These are phyloP conservation scores for Sapajus apella DNA, from an alignment of 2,113 vertebrate species.

Conservation along the genomic window DNA sequence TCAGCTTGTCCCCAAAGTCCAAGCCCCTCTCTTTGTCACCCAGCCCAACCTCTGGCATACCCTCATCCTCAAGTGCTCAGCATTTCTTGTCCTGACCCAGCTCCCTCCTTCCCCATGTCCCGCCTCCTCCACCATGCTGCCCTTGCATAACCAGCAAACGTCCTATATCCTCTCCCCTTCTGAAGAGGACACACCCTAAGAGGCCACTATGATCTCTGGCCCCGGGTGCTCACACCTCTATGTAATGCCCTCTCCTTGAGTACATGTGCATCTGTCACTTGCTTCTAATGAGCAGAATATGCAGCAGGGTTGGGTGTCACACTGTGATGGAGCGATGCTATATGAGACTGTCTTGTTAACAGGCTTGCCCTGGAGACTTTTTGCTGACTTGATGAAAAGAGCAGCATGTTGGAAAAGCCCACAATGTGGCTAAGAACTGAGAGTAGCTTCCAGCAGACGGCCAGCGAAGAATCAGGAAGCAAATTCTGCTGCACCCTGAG, in stretches of 20 bases:
- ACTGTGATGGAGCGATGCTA: neutral
- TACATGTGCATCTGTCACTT: neutral
- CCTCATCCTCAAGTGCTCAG: neutral
- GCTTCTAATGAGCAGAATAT: neutral
- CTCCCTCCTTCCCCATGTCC: neutral
- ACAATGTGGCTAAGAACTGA: rapidly evolving
- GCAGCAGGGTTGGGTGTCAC: neutral
- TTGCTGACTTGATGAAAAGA: neutral
- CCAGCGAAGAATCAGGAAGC: neutral
- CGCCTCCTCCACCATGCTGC: neutral
- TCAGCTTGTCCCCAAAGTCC: neutral
- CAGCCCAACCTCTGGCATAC: neutral
- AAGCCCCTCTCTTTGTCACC: neutral
- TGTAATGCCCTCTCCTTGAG: neutral
- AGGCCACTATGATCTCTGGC: neutral
- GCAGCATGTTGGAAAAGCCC: neutral
- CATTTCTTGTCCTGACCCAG: neutral
- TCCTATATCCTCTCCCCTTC: neutral
- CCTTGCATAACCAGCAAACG: neutral
- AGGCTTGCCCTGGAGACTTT: neutral
- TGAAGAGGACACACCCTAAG: neutral
- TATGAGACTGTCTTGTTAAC: neutral
- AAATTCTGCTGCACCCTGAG: neutral
- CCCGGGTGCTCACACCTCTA: neutral
- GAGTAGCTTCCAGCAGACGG: neutral